Conservation (phyloP, 2,797 vertebrate genomes). For the Loris lydekkerianus region DNA sequence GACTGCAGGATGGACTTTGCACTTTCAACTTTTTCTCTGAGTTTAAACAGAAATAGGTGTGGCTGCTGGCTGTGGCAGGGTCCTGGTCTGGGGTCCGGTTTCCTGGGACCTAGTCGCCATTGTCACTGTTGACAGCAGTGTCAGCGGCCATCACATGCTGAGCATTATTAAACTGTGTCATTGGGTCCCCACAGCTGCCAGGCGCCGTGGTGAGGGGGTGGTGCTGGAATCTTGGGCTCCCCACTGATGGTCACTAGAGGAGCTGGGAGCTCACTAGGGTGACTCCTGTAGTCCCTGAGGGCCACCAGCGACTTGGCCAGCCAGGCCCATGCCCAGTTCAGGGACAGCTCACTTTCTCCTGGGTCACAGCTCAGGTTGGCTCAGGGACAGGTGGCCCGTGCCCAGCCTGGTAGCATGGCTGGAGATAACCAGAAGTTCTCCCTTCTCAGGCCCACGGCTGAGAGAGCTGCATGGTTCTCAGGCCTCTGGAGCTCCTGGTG, state of each 20-base stretch:
- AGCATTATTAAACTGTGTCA: accelerated
- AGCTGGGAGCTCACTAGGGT: neutral
- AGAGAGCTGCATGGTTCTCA: neutral
- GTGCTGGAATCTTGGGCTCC: neutral
- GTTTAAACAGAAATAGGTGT: accelerated
- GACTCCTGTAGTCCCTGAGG: neutral
- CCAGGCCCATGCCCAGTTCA: accelerated
- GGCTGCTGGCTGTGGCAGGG: accelerated
- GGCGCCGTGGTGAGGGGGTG: neutral
- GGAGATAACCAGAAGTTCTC: neutral
- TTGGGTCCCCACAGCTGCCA: neutral
- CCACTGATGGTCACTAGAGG: neutral
- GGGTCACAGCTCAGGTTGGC: neutral
- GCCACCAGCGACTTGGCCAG: neutral
- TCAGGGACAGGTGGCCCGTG: accelerated
- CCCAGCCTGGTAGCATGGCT: neutral
- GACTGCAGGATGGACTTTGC: neutral
- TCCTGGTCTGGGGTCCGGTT: accelerated
- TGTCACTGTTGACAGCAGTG: accelerated
- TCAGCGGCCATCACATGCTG: accelerated
- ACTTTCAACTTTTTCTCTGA: neutral
- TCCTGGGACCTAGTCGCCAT: accelerated
- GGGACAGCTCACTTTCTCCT: neutral
- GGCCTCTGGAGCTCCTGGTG: neutral
- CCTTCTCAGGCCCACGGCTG: neutral